Evolutionary conservation across 2,113 vertebrate genomes (phyloP), one percentile per base, ranked within the genome.

Genomic region (Mellivora capensis): DNA sequence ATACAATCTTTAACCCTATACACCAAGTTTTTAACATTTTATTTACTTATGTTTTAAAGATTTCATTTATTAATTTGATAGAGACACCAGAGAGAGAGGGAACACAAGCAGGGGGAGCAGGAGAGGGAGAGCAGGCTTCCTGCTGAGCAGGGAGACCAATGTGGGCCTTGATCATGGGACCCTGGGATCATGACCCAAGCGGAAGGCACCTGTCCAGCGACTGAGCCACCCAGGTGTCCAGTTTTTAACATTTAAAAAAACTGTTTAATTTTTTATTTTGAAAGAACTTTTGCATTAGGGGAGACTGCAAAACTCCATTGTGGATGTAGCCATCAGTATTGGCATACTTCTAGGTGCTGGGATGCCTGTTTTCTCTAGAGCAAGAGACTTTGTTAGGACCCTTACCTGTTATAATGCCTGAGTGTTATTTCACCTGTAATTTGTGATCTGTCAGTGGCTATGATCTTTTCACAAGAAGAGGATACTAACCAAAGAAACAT

Each of bases 251-350:
- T 67, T 90, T 69, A 39, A 12, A 85, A 62, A 44, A 90, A 64
- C 14, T 21, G 15, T 17, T 67, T 81, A 49, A 13, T 85, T 85
- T 82, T 82, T 67, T 31, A 72, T 77, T 87, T 96, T 64, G 62
- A 59, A 85, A 47, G 49, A 52, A 52, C 21, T 44, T 86, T 84
- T 27, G 15, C 37, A 11, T 31, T 44, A 61, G 17, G 10, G n/a
- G 57, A 61, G 39, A 84, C 37, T n/a, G 34, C n/a, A 62, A 6
- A 93, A 64, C 11, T 64, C 37, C 11, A 29, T 4, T 20, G 7
- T 69, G 80, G 37, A 1, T 39, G 7, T 57, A 23, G 0, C 4
- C 23, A 0, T 62, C 34, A 2, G 0, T 20, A 54, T 17, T 29
- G 49, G 49, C 20, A 0, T 47, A 37, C 37, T 15, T n/a, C 8